Percentiles rank a stretch among this genome's conserved stretches.
Evolutionary conservation across 2,888 invertebrate species (phyloP).

Genomic region (Prosopocoilus inquinatus): DNA sequence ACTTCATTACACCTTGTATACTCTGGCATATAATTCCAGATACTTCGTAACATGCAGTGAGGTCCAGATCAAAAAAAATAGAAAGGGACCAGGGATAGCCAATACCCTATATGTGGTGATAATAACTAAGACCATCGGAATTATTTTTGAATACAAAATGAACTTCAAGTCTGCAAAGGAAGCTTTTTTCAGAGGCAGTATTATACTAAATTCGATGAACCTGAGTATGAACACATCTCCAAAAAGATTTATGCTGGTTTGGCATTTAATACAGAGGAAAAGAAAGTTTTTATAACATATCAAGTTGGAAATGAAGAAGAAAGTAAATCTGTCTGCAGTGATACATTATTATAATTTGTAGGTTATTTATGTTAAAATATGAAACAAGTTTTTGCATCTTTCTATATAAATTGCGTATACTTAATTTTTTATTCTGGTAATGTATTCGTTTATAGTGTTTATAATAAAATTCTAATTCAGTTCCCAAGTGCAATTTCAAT

Average conservation of each 20-base stretch:
- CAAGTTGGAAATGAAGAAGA: constrained; percentile 11
- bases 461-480: constrained; percentile 12
- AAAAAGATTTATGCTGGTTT: constrained; percentile 11
- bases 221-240: constrained; percentile 7
- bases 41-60: no score
- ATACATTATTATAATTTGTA: constrained; percentile 13
- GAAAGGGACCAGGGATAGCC: neutral
- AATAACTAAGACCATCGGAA: constrained; percentile 8
- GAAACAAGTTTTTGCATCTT: constrained; percentile 6
- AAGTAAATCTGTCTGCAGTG: constrained; percentile 11
- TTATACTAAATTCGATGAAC: constrained; percentile 13
- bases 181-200: constrained; percentile 11
- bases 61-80: no score
- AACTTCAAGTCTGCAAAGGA: constrained; percentile 11
- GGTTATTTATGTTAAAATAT: constrained; percentile 14
- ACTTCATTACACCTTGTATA: neutral
- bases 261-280: constrained; percentile 8
- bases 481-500: neutral
- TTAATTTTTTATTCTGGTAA: constrained; percentile 11
- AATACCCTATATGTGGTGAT: constrained; percentile 14
- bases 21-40: neutral
- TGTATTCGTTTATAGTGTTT: constrained; percentile 12
- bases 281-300: constrained; percentile 10
- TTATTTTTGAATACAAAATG: constrained; percentile 14
- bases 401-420: neutral